Evolutionary conservation across 2,113 vertebrate species (phyloP).

Genomic region (Odocoileus hemionus): DNA sequence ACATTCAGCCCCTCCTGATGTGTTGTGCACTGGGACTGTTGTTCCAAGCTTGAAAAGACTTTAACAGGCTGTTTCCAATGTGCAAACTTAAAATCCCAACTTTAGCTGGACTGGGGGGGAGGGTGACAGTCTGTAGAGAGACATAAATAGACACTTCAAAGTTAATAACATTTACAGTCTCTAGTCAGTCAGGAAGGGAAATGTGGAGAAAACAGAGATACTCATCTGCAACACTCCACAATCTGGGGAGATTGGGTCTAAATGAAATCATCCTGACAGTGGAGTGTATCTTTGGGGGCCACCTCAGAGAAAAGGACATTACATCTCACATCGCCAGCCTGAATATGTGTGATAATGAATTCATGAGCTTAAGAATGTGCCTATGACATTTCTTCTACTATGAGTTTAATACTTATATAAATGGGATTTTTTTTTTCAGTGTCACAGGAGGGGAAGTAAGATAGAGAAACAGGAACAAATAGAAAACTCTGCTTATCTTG

Average conservation of each 20-base stretch:
- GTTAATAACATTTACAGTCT: neutral
- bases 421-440: neutral
- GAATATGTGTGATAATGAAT: slow-evolving; percentile 74
- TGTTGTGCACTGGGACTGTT: neutral
- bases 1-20: neutral
- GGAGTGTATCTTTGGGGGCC: slow-evolving; percentile 24
- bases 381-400: slow-evolving; percentile 68
- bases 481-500: slow-evolving; percentile 74
- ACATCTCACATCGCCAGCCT: slow-evolving; percentile 50
- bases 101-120: neutral
- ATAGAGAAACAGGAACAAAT: neutral
- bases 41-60: slow-evolving; percentile 34
- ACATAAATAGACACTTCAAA: slow-evolving; percentile 23
- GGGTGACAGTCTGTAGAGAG: neutral
- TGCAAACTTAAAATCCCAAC: neutral
- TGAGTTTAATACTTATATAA: slow-evolving; percentile 67
- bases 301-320: slow-evolving; percentile 53
- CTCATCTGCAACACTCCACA: slow-evolving; percentile 1
- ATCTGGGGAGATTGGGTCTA: slow-evolving; percentile 61
- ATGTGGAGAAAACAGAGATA: neutral
- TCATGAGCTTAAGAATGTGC: slow-evolving; percentile 63
- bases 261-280: slow-evolving; percentile 68
- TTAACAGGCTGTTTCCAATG: slow-evolving; percentile 28
- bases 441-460: neutral
- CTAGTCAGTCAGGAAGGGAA: slow-evolving; percentile 8